A percentile compares a stretch with the other conserved stretches of the same genome.
Evolutionary conservation across 2,888 invertebrate genomes (phyloP).

Genomic region (Halictus ligatus): DNA sequence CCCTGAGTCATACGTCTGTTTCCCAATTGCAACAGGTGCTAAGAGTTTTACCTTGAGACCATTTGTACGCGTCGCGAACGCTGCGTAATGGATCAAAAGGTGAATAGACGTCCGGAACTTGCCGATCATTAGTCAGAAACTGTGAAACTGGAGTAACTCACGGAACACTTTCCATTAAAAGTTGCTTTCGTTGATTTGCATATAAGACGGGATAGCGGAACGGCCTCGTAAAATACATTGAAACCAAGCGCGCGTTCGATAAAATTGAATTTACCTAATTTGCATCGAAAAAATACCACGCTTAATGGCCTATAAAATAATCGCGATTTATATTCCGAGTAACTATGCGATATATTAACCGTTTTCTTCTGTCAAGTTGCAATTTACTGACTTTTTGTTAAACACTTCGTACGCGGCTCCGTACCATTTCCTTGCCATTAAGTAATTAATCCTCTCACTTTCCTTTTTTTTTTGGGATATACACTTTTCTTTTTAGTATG

Average conservation of each 20-base stretch:
- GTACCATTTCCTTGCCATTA: not conserved
- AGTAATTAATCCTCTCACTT: not conserved
- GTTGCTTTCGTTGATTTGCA: slow-evolving; percentile 43
- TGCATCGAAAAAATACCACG: not conserved
- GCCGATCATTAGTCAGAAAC: slow-evolving; percentile 6
- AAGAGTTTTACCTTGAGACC: not conserved
- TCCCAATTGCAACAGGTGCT: slow-evolving; percentile 8
- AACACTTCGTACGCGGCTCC: not conserved
- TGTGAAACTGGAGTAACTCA: slow-evolving; percentile 44
- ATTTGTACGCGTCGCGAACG: slow-evolving; percentile 6
- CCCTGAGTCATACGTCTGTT: not conserved
- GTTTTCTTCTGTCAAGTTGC: not conserved
- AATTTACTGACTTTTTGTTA: not conserved
- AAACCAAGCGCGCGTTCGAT: slow-evolving; percentile 23
- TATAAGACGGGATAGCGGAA: slow-evolving; percentile 7
- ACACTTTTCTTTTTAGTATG: not conserved
- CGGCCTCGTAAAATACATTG: slow-evolving; percentile 6
- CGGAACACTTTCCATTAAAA: slow-evolving; percentile 51
- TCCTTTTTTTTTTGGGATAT: not conserved
- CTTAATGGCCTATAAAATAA: not conserved
- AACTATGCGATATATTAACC: not conserved
- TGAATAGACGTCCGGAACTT: slow-evolving; percentile 6
- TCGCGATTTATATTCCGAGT: not conserved
- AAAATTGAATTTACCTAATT: slow-evolving; percentile 35
- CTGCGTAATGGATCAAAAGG: slow-evolving; percentile 1